Conservation (phyloP, 1,140 invertebrate species). For the Drosophila jambulina region DNA sequence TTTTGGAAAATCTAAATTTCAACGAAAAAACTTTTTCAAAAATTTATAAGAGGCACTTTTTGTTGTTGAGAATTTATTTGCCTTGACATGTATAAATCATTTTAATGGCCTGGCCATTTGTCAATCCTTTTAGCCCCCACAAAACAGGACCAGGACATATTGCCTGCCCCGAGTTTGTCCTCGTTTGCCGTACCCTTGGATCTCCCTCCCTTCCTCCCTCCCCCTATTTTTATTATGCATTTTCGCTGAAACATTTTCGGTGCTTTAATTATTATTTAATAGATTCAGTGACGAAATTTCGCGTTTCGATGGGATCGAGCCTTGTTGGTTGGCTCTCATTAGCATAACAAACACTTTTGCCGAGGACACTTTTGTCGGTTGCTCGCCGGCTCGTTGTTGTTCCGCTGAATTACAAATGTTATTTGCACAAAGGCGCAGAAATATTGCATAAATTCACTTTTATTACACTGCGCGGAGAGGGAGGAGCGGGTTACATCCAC, state of each 20-base stretch:
- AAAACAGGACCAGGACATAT: slow-evolving; percentile 8
- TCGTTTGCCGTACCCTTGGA: slow-evolving; percentile 5
- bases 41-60: slow-evolving; percentile 6
- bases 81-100: slow-evolving; percentile 32
- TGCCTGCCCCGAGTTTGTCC: slow-evolving; percentile 6
- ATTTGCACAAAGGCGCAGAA: slow-evolving; percentile 82
- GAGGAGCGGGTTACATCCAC: slow-evolving; percentile 34
- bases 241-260: slow-evolving; percentile 24
- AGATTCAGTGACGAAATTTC: slow-evolving; percentile 30
- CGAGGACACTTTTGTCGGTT: slow-evolving; percentile 48
- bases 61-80: slow-evolving; percentile 5
- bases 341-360: slow-evolving; percentile 71
- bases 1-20: not conserved
- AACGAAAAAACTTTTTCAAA: slow-evolving; percentile 11
- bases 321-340: slow-evolving; percentile 60
- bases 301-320: slow-evolving; percentile 36
- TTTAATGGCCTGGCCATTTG: slow-evolving; percentile 41
- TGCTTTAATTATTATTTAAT: slow-evolving; percentile 61
- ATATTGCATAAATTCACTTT: slow-evolving; percentile 84
- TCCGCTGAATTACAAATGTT: slow-evolving; percentile 73
- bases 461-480: slow-evolving; percentile 54
- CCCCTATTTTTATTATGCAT: not conserved
- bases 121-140: slow-evolving; percentile 32
- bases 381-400: slow-evolving; percentile 37
- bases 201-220: not conserved